Percentiles rank a stretch among this genome's conserved stretches.
phyloP scores from a whole-genome alignment of 37 sponge, comb jelly and placozoan species.

The Beroe forskalii region DNA sequence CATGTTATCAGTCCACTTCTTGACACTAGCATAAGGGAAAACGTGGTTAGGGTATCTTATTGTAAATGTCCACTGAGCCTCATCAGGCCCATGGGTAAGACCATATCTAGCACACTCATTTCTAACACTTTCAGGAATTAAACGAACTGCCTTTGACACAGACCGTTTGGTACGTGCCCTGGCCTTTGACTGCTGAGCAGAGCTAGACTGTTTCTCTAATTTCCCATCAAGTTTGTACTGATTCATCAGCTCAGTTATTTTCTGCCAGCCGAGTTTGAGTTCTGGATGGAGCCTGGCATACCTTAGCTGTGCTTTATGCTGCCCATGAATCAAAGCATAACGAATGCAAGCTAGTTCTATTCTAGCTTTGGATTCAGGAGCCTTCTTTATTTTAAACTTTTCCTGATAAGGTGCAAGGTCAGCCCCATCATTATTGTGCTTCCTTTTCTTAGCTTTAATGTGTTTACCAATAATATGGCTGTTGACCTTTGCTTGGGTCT shows the following conservation, averaged over 20 bases:
- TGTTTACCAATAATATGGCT: neutral
- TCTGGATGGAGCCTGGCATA: conserved; percentile 6
- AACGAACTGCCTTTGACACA: neutral
- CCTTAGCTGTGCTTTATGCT: neutral
- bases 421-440: neutral
- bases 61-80: conserved; percentile 27
- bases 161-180: neutral
- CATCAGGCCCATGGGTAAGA: conserved; percentile 5
- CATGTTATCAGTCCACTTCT: conserved; percentile 14
- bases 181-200: neutral
- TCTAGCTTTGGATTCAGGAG: neutral
- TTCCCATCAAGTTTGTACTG: neutral
- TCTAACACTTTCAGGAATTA: neutral
- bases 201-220: neutral
- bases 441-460: neutral
- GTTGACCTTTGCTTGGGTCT: neutral
- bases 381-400: neutral
- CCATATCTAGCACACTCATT: conserved; percentile 29
- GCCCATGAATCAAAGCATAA: conserved; percentile 18
- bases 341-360: conserved; percentile 16
- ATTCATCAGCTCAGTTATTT: neutral
- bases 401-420: neutral
- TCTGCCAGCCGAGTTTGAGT: neutral
- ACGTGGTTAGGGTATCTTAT: neutral
- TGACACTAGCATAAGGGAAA: conserved; percentile 35